Evolutionary conservation across 2,888 invertebrate species (phyloP), one percentile per base, ranked within the genome.

Genomic region (Temnothorax ravouxi): DNA sequence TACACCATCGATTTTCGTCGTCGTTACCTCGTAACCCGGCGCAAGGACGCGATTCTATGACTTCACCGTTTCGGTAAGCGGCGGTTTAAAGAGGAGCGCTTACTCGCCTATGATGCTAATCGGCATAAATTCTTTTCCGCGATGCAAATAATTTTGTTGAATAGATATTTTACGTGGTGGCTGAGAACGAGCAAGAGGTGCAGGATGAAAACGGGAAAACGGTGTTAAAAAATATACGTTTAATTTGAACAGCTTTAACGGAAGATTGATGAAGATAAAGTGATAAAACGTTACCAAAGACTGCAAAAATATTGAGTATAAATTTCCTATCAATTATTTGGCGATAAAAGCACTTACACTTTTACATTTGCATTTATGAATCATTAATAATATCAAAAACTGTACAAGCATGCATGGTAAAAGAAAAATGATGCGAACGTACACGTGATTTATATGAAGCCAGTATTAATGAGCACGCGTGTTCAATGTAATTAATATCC

Each of bases 1-100:
- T 87, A 87, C 84, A 87, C 87, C 90, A 89, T 89, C 87, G 89
- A 89, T 89, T 89, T 89, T 89, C 87, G 89, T 89, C 84, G 86
- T 54, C 80, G 79, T 72, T 88, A 87, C 85, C 88, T 83, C 76
- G 81, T 88, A 86, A 90, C 87, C 86, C 83, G 83, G 86, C 83
- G 83, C 90, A 90, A 89, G 90, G 88, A 83, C 88, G 64, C 54
- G 72, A 80, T 59, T 80, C 72, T 71, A 80, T 80, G 79, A 80
- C 79, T 80, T 80, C 79, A 80, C 71, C 38, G 79, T 80, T 79
- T 80, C 56, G 71, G 72, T 61, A 18, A 50, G 59, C 72, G 34
- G 47, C 34, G 38, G 38, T 47, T 80, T 80, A 80, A 80, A 80
- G 79, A 59, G 72, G 79, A 71, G 5, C 71, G 38, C 8, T 50